Evolutionary conservation across 2,888 invertebrate species (phyloP).

Genomic region (Cosmorhoe ocellata): DNA sequence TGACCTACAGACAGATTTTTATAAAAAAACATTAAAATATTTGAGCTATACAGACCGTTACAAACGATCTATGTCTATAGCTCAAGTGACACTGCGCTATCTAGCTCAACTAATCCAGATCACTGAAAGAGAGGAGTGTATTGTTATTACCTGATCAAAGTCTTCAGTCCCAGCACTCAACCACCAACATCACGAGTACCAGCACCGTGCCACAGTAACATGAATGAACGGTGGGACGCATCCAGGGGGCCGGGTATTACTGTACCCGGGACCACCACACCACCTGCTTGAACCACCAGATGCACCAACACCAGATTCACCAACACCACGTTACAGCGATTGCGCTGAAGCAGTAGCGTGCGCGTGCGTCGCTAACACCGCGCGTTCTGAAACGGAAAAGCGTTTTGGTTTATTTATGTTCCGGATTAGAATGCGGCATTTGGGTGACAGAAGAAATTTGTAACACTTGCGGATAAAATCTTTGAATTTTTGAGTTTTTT

Average conservation of each 20-base stretch:
- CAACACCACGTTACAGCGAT: not conserved
- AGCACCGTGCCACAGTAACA: constrained; percentile 22
- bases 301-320: not conserved
- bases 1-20: too few relatives aligned
- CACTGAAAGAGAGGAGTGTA: too few relatives aligned
- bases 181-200: constrained; percentile 20
- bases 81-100: too few relatives aligned
- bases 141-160: constrained; percentile 8
- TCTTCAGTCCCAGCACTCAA: constrained; percentile 22
- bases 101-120: too few relatives aligned
- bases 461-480: constrained; percentile 21
- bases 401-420: constrained; percentile 28
- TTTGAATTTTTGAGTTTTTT: constrained; percentile 14
- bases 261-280: not conserved
- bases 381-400: constrained; percentile 30
- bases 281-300: not conserved
- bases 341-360: constrained; percentile 11
- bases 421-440: constrained; percentile 26
- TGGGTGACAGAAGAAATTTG: constrained; percentile 32
- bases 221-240: constrained; percentile 16
- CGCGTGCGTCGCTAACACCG: constrained; percentile 27
- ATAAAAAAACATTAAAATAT: too few relatives aligned
- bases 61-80: too few relatives aligned
- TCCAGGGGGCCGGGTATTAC: constrained; percentile 1
- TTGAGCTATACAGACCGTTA: too few relatives aligned